A percentile compares a stretch with the other conserved stretches of the same genome.
Conservation (phyloP, 64 coral and sea anemone genomes). For the Stylophora pistillata region DNA sequence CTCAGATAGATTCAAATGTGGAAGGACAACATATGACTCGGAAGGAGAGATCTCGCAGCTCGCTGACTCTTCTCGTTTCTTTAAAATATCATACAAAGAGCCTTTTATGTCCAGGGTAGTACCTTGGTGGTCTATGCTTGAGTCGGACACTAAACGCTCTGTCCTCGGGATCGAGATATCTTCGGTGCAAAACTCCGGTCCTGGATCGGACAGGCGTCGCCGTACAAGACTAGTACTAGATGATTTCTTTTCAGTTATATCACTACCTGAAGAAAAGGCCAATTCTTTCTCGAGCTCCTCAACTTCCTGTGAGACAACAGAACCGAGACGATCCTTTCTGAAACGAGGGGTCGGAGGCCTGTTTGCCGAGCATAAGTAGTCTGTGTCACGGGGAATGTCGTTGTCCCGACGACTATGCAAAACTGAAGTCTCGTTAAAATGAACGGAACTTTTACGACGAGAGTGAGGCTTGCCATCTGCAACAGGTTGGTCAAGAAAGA, state of each 20-base stretch:
- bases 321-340: background rate
- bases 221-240: background rate
- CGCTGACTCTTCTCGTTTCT: constrained; percentile 25
- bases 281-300: constrained; percentile 43
- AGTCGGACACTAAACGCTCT: background rate
- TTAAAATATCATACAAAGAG: constrained; percentile 11
- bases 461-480: background rate
- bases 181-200: background rate
- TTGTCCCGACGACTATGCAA: constrained; percentile 47
- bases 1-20: constrained; percentile 52
- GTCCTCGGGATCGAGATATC: background rate
- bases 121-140: background rate
- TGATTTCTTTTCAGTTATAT: background rate
- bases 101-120: background rate
- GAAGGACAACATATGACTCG: constrained; percentile 69
- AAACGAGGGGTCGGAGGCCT: constrained; percentile 78
- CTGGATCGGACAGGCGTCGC: background rate
- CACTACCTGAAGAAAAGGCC: background rate
- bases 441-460: constrained; percentile 55
- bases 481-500: background rate
- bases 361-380: constrained; percentile 27
- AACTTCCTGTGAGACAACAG: constrained; percentile 1
- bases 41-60: constrained; percentile 66
- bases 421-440: constrained; percentile 31
- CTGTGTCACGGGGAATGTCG: constrained; percentile 18